Conservation (phyloP, 1,140 invertebrate species). For the Rhizoglyphus robini region DNA sequence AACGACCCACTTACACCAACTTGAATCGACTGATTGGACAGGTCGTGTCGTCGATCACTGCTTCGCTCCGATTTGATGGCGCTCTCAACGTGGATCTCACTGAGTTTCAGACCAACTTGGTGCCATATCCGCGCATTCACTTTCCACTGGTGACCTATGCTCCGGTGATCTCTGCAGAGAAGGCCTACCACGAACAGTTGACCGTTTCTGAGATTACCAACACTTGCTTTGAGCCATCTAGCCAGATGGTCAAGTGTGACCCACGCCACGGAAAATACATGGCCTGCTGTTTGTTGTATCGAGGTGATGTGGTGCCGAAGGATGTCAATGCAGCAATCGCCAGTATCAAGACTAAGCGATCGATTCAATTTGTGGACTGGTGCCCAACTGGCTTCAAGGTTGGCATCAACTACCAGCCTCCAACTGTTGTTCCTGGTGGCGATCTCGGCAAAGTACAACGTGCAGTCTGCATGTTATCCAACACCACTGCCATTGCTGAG, state of each 20-base stretch:
- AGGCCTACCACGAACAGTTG: no score
- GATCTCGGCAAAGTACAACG: slow-evolving; percentile 69
- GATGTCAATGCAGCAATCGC: slow-evolving; percentile 70
- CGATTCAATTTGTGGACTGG: no score
- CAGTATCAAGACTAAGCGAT: slow-evolving; percentile 65
- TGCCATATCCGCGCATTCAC: no score
- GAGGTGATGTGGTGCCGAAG: slow-evolving; percentile 59
- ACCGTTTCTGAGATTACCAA: slow-evolving; percentile 65
- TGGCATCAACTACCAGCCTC: no score
- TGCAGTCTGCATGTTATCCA: slow-evolving; percentile 63
- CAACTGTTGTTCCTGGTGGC: slow-evolving; percentile 64
- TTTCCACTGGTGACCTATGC: slow-evolving; percentile 67
- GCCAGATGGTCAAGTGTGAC: slow-evolving; percentile 63
- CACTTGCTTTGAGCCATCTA: slow-evolving; percentile 62
- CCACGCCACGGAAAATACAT: slow-evolving; percentile 43
- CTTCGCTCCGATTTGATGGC: no score
- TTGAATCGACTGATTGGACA: slow-evolving; percentile 43
- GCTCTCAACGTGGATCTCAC: slow-evolving; percentile 54
- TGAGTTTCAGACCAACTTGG: slow-evolving; percentile 55
- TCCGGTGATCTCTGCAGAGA: slow-evolving; percentile 65
- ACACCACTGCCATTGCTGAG: no score
- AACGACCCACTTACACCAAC: slow-evolving; percentile 43
- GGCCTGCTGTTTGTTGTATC: slow-evolving; percentile 68
- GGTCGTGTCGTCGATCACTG: slow-evolving; percentile 46
- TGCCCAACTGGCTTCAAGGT: no score